These are phyloP conservation scores for Tragelaphus scriptus DNA, from an alignment of 2,113 vertebrate species.

Conservation along the genomic window DNA sequence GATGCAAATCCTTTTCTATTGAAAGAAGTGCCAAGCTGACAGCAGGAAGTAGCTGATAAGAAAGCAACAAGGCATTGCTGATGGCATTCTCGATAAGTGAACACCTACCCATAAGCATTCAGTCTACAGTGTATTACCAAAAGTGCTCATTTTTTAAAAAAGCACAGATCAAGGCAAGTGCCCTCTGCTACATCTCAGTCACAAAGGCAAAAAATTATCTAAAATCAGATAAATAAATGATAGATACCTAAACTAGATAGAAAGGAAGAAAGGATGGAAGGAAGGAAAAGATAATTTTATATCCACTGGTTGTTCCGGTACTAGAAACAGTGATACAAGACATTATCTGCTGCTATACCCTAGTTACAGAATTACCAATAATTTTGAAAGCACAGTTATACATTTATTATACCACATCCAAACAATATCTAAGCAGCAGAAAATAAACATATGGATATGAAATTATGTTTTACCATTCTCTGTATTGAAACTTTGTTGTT, in stretches of 20 bases:
- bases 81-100: slow-evolving; percentile 84
- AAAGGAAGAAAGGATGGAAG: background rate
- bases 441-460: slow-evolving; percentile 26
- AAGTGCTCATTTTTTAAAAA: slow-evolving; percentile 65
- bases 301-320: slow-evolving; percentile 50
- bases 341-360: background rate
- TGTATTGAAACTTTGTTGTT: background rate
- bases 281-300: slow-evolving; percentile 49
- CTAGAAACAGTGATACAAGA: slow-evolving; percentile 61
- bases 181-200: slow-evolving; percentile 64
- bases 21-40: slow-evolving; percentile 85
- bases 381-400: slow-evolving; percentile 50
- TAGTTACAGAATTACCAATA: slow-evolving; percentile 57
- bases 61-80: slow-evolving; percentile 86
- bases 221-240: background rate
- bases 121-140: slow-evolving; percentile 71
- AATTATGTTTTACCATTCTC: background rate
- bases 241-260: background rate
- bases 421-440: slow-evolving; percentile 7
- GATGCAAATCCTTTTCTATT: slow-evolving; percentile 87
- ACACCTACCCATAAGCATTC: slow-evolving; percentile 77
- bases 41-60: slow-evolving; percentile 85
- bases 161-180: slow-evolving; percentile 62
- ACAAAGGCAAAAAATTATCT: slow-evolving; percentile 72
- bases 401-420: slow-evolving; percentile 34